Evolutionary conservation across 2,888 invertebrate species (phyloP).

Genomic region (Cybosia mesomella): DNA sequence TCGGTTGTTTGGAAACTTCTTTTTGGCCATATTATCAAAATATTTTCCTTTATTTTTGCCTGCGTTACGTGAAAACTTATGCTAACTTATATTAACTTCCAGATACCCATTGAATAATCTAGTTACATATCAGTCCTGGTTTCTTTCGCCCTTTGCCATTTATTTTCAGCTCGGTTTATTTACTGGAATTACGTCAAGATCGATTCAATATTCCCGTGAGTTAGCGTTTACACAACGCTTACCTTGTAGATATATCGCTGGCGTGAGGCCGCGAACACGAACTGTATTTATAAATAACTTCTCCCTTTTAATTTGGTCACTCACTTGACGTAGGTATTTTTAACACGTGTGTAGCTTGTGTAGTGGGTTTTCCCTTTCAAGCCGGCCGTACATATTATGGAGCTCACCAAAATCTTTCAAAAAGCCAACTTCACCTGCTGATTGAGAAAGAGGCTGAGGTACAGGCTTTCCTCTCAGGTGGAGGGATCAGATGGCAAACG

Average conservation of each 20-base stretch:
- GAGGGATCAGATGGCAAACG: no score
- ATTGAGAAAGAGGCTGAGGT: no score
- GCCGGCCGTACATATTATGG: no score
- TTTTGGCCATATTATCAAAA: no score
- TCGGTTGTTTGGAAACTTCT: no score
- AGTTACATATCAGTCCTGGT: background rate
- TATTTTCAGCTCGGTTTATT: constrained; percentile 5
- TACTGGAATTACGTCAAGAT: constrained; percentile 3
- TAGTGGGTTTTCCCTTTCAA: constrained; percentile 9
- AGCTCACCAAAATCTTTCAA: no score
- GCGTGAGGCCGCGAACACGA: constrained; percentile 22
- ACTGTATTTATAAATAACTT: constrained; percentile 45
- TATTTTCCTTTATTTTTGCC: no score
- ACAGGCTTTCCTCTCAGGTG: no score
- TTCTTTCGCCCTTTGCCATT: background rate
- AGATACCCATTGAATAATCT: background rate
- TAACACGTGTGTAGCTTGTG: constrained; percentile 21
- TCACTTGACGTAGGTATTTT: constrained; percentile 30
- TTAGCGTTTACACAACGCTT: background rate
- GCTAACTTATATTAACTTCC: background rate
- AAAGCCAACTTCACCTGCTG: no score
- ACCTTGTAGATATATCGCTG: constrained; percentile 5
- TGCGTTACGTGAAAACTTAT: no score
- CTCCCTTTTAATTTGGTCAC: constrained; percentile 43
- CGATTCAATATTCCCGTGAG: constrained; percentile 11